A percentile compares a stretch with the other conserved stretches of the same genome.
phyloP scores from a whole-genome alignment of 2,888 invertebrate genomes.

The Petrolisthes cinctipes region DNA sequence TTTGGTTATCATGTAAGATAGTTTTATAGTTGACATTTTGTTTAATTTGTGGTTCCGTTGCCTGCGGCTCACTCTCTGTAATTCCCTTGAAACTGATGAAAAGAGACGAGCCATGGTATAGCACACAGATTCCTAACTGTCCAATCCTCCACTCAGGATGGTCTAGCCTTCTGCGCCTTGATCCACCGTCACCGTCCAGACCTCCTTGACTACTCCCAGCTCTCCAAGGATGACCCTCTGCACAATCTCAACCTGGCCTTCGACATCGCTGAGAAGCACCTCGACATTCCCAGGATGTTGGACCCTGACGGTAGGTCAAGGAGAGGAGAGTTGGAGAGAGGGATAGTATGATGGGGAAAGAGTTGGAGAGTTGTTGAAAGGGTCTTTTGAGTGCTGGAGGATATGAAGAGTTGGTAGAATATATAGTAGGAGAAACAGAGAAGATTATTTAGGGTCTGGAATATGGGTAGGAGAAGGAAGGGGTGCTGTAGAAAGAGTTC shows the following conservation, averaged over 20 bases:
- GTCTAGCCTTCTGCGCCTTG: conserved; percentile 98
- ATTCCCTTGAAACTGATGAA: no score
- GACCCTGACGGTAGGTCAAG: conserved; percentile 93
- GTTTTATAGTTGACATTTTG: neutral
- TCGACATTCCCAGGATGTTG: conserved; percentile 99
- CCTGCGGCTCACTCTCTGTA: no score
- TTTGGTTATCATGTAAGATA: no score
- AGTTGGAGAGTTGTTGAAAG: neutral
- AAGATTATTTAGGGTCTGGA: neutral
- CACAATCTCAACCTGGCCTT: conserved; percentile 99
- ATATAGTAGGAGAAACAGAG: no score
- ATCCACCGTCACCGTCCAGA: conserved; percentile 99
- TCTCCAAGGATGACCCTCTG: conserved; percentile 98
- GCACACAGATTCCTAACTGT: neutral
- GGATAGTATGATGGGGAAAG: no score
- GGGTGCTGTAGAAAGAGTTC: neutral
- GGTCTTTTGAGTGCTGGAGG: neutral
- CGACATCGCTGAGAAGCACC: conserved; percentile 99
- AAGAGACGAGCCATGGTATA: no score
- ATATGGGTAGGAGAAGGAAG: neutral
- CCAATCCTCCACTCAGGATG: conserved; percentile 77
- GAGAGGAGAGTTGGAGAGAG: neutral
- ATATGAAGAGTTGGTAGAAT: neutral
- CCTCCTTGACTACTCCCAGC: conserved; percentile 97
- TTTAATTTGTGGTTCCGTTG: neutral